Evolutionary conservation across 2,113 vertebrate species (phyloP), one percentile per base, ranked within the genome.

Genomic region (Lagopus leucura): DNA sequence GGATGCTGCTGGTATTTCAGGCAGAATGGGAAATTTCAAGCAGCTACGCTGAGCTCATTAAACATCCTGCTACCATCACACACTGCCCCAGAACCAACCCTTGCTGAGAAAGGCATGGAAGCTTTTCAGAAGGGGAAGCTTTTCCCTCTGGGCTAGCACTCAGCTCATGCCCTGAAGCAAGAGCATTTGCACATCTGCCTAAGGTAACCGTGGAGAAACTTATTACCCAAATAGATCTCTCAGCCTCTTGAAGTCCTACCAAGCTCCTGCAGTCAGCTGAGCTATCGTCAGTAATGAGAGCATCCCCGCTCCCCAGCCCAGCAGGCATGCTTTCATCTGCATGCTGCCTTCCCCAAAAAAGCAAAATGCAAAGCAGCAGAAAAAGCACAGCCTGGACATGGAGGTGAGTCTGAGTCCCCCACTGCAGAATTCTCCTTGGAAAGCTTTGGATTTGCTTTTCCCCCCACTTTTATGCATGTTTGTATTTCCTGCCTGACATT

Each of bases 151-250:
- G 79, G 42, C 34, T 4, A 60, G 38, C 30, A 58, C 9, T 24
- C 54, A 57, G 80, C 52, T 90, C n/a, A 30, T 5, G 12, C 57
- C 24, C 76, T 0, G 0, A 38, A 75, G 65, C 43, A 78, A 0
- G 0, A 69, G 52, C 57, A 7, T 36, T 45, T 22, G 17, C 20
- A 30, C 54, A 11, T 13, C 66, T 48, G 30, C 66, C 80, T 34
- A 32, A n/a, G 2, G 2, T 30, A 65, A 54, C 0, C 4, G 2
- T 1, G 1, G 57, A 24, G 70, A 20, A 7, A 19, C 6, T 14
- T 6, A 11, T 55, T 11, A 69, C 2, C 43, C 77, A 28, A 0
- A 24, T 32, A 6, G 24, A 52, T 1, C 6, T 5, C 76, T 18
- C 36, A 70, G 77, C 42, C 55, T 65, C n/a, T 14, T 0, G 9